A percentile compares a stretch with the other conserved stretches of the same genome.
Conservation (phyloP, 1,140 invertebrate genomes). For the Listronotus oregonensis region DNA sequence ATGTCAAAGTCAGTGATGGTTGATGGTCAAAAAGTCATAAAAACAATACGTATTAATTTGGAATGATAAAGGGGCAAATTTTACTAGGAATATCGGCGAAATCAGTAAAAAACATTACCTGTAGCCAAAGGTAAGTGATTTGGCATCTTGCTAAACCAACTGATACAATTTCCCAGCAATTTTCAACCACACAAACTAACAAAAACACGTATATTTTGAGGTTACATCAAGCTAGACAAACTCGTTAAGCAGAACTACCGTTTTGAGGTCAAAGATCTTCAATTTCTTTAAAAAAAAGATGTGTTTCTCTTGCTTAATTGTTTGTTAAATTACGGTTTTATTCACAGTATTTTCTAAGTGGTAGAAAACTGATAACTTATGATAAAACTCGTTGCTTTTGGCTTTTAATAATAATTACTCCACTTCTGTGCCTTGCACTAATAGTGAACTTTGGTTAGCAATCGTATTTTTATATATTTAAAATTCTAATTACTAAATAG, state of each 20-base stretch:
- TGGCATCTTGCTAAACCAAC: slow-evolving; percentile 38
- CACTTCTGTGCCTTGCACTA: too few relatives aligned
- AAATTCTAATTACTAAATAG: too few relatives aligned
- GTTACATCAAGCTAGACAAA: not conserved
- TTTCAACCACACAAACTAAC: not conserved
- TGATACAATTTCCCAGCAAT: slow-evolving; percentile 21
- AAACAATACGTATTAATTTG: slow-evolving; percentile 23
- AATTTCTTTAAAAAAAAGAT: too few relatives aligned
- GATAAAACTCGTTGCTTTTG: too few relatives aligned
- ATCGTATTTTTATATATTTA: too few relatives aligned
- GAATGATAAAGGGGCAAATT: slow-evolving; percentile 16
- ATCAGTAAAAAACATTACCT: slow-evolving; percentile 41
- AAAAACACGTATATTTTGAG: not conserved
- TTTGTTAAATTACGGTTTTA: too few relatives aligned
- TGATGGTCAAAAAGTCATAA: slow-evolving; percentile 2
- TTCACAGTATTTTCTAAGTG: too few relatives aligned
- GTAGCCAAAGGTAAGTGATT: slow-evolving; percentile 48
- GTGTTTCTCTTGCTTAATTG: not conserved
- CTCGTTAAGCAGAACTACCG: not conserved
- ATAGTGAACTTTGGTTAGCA: too few relatives aligned
- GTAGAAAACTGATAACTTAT: too few relatives aligned
- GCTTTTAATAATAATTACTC: too few relatives aligned
- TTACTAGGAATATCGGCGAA: slow-evolving; percentile 17
- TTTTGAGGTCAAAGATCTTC: slow-evolving; percentile 7
- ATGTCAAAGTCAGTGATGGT: not conserved